Conservation (phyloP, 2,113 vertebrate species). For the Agapornis roseicollis region DNA sequence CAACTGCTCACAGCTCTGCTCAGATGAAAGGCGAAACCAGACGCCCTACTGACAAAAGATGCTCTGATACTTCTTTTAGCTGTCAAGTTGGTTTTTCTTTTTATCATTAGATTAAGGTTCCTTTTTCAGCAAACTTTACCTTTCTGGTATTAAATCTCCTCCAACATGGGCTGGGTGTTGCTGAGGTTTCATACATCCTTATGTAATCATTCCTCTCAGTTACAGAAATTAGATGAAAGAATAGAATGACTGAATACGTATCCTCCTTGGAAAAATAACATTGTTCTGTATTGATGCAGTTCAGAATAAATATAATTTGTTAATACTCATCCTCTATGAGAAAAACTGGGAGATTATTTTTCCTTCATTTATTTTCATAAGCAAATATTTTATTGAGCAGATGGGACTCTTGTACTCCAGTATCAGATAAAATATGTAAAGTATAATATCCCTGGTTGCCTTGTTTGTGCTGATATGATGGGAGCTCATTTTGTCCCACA, state of each 20-base stretch:
- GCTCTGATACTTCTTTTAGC: not conserved
- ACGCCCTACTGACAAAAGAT: not conserved
- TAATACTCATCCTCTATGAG: not conserved
- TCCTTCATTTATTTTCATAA: not conserved
- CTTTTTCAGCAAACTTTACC: not conserved
- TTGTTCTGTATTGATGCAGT: not conserved
- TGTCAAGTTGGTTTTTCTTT: not conserved
- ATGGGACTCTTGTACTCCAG: not conserved
- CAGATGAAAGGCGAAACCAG: not conserved
- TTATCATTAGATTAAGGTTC: not conserved
- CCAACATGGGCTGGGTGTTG: not conserved
- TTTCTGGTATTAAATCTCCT: not conserved
- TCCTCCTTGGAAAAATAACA: not conserved
- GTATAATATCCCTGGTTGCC: not conserved
- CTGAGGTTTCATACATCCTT: not conserved
- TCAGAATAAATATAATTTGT: not conserved
- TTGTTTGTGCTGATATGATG: not conserved
- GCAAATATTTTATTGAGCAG: not conserved
- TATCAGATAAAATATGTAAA: not conserved
- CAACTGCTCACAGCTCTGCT: not conserved
- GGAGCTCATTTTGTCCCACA: not conserved
- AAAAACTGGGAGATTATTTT: not conserved
- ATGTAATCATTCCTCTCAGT: not conserved
- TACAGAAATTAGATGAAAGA: rapidly evolving
- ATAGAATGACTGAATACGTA: not conserved